These are phyloP conservation scores for Saxidomus purpurata DNA, from an alignment of 1,140 invertebrate species.

Conservation along the genomic window DNA sequence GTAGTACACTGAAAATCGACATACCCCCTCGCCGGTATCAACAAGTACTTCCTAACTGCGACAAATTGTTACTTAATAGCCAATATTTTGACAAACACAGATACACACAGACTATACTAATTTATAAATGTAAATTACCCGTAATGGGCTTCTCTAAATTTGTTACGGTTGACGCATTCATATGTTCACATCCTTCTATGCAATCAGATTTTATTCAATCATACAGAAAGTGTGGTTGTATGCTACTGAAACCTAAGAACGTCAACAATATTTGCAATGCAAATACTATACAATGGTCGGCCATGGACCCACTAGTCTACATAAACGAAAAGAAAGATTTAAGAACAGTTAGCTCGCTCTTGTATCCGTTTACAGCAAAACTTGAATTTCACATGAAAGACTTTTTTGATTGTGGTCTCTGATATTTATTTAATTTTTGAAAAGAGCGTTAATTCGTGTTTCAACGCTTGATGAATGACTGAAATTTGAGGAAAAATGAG, in stretches of 20 bases:
- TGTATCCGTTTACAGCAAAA: constrained; percentile 14
- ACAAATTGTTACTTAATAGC: background rate
- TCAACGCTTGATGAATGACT: background rate
- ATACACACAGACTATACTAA: constrained; percentile 1
- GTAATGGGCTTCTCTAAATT: background rate
- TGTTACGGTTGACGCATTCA: background rate
- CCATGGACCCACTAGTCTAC: constrained; percentile 9
- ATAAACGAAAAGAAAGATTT: constrained; percentile 12
- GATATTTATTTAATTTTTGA: constrained; percentile 35
- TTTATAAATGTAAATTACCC: constrained; percentile 1
- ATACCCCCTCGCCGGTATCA: background rate
- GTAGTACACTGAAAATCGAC: no score
- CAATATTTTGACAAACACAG: constrained; percentile 12
- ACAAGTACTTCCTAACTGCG: constrained; percentile 3
- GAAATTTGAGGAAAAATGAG: background rate
- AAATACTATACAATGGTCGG: constrained; percentile 30
- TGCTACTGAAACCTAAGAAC: background rate
- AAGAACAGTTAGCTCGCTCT: background rate
- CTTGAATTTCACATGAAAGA: constrained; percentile 2
- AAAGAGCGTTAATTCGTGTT: constrained; percentile 29
- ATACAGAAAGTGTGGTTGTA: background rate
- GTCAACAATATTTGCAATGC: constrained; percentile 28
- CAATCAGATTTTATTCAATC: constrained; percentile 14
- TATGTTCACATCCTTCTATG: background rate
- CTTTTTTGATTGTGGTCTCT: constrained; percentile 6